Evolutionary conservation across 2,888 invertebrate species (phyloP), one percentile per base, ranked within the genome.

Genomic region (Mythimna lalbum): DNA sequence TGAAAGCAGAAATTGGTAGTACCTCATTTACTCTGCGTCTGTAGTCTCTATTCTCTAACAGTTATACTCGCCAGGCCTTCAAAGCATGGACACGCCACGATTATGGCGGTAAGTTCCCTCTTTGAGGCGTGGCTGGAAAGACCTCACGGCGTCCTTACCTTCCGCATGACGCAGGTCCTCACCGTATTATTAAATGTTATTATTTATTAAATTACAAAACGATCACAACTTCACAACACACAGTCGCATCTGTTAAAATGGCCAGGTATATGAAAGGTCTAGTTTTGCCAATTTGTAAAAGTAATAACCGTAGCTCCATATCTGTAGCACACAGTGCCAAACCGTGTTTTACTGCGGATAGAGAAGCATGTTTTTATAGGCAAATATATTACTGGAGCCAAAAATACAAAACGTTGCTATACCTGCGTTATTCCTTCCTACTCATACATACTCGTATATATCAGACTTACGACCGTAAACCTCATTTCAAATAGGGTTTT

Each of bases 391-490:
- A 21, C 19, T 74, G n/a, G 21, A 74, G 36, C 55, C 39, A 74
- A 64, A 70, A 65, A 56, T 65, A 43, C 3, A 75, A 71, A 53
- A 10, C 21, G 10, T 39, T 21, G 4, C n/a, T 33, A 43, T 33
- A 70, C 43, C 43, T 43, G 23, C 59, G 21, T 23, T 10, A 33
- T 31, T 3, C 9, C 9, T 52, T 21, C 5, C 23, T n/a, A 23
- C 33, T 33, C 17, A 12, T 62, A 62, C 9, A 53, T 72, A n/a
- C n/a, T n/a, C n/a, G n/a, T n/a, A 39, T 47, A 31, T 10, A 43
- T 33, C 9, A 33, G 27, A 47, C 31, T 7, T 31, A 47, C 12
- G 36, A 21, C 36, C 12, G 14, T 73, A 43, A 53, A 52, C 14
- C 33, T 63, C 5, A 31, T 39, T 31, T 23, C n/a, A 31, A 17